Evolutionary conservation across 2,113 vertebrate genomes (phyloP).

Genomic region (Scytalopus superciliaris): DNA sequence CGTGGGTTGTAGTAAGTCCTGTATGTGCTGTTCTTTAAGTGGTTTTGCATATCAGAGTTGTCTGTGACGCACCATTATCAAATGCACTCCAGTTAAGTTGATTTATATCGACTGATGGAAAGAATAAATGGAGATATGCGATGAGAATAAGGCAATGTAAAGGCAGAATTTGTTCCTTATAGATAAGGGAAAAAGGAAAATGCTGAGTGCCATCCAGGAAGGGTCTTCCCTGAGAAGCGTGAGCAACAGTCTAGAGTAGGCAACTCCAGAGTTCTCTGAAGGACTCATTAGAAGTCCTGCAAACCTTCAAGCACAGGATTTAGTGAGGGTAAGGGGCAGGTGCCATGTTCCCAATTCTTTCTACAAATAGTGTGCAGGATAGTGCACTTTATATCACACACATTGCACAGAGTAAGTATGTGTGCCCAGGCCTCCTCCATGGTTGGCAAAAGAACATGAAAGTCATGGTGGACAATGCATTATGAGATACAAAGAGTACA

Average conservation of each 20-base stretch:
- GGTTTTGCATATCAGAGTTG: not conserved
- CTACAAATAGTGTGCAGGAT: not conserved
- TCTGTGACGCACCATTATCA: not conserved
- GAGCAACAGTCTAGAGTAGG: not conserved
- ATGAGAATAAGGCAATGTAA: not conserved
- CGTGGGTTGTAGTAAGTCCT: not conserved
- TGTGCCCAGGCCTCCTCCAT: not conserved
- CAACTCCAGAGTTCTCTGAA: not conserved
- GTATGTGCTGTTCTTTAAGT: not conserved
- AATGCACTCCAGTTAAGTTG: not conserved
- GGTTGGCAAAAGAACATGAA: not conserved
- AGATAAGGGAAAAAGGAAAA: not conserved
- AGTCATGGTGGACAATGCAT: not conserved
- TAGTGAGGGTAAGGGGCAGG: not conserved
- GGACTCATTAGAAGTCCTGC: not conserved
- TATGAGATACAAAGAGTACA: not conserved
- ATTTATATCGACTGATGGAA: not conserved
- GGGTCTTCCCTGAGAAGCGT: not conserved
- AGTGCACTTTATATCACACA: not conserved
- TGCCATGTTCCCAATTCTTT: not conserved
- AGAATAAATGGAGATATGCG: not conserved
- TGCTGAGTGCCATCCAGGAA: not conserved
- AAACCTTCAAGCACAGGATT: not conserved
- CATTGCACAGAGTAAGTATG: not conserved
- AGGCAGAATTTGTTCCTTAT: not conserved